These are phyloP conservation scores for Tichodroma muraria DNA, from an alignment of 2,113 vertebrate species.

Conservation along the genomic window DNA sequence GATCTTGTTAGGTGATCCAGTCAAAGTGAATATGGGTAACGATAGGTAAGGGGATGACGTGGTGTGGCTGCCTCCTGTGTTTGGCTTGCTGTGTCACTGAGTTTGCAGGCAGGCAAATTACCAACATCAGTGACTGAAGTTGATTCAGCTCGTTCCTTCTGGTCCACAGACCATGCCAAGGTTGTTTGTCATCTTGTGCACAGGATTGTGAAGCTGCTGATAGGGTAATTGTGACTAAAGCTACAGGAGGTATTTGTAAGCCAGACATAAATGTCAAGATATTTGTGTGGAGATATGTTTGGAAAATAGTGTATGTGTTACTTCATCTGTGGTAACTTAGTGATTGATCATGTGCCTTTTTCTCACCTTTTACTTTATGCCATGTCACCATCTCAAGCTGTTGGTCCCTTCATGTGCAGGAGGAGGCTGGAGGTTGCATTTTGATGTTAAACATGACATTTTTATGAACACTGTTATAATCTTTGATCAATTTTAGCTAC, in stretches of 20 bases:
- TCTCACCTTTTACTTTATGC: not conserved
- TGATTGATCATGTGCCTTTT: not conserved
- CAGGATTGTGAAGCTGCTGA: not conserved
- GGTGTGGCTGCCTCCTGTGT: not conserved
- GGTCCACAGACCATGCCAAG: not conserved
- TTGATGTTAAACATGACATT: not conserved
- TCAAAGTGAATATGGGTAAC: not conserved
- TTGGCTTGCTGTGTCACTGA: not conserved
- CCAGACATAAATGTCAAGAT: not conserved
- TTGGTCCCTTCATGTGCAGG: not conserved
- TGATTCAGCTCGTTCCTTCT: not conserved
- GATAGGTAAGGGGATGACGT: no score
- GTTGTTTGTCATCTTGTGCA: not conserved
- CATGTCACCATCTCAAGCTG: not conserved
- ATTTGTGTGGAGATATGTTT: not conserved
- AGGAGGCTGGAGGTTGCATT: not conserved
- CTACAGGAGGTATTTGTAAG: not conserved
- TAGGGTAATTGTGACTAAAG: not conserved
- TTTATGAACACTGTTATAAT: not conserved
- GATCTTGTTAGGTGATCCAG: not conserved
- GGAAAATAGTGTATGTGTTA: not conserved
- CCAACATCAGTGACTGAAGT: not conserved
- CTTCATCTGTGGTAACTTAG: not conserved
- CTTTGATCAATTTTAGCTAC: not conserved
- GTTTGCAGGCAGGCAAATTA: not conserved